Base-by-base conservation (phyloP, 2,888 invertebrate genomes). In the Chromoteleia sp. region DNA sequence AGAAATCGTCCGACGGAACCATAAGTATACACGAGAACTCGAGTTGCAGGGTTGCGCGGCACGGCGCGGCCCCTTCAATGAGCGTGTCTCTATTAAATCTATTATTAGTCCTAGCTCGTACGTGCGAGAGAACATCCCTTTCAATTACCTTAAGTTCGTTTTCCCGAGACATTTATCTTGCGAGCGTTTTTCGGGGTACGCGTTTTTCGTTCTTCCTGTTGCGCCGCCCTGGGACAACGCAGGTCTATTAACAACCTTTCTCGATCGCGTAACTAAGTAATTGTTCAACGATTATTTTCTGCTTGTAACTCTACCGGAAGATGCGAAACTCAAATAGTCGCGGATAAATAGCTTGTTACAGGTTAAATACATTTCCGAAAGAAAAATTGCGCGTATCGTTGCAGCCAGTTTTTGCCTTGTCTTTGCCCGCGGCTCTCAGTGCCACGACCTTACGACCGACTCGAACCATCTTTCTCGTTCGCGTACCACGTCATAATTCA, bases 31-130 rank as follows among this genome's bases (percentile, higher is more conserved):
- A 71, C 45, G 50, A 67, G 56, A 52, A 68, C 73, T 81, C 43
- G 52, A 45, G 84, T 84, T 83, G 81, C 81, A 80, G 84, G 84
- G 84, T 84, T 83, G 83, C 84, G 67, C 73, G 59, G 65, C 61
- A 39, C 65, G 83, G 86, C 86, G 86, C 85, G 86, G 87, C 87
- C 89, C 88, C 89, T 87, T 91, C 91, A 90, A 91, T 91, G 90
- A 89, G 89, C 90, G 90, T 89, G 89, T 91, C 91, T 91, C 91
- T 91, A 91, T 91, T 91, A 91, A 91, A 91, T 91, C 89, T 91
- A 91, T 91, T 91, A 91, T 91, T 91, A 90, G 90, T 80, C 70
- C 67, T 78, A 36, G 71, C 67, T 80, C 78, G 83, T 65, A 81
- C 80, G 85, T 84, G 80, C 84, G 86, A 85, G 85, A 87, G 87